phyloP scores from a whole-genome alignment of 2,113 vertebrate species.

The Mustelus asterias region DNA sequence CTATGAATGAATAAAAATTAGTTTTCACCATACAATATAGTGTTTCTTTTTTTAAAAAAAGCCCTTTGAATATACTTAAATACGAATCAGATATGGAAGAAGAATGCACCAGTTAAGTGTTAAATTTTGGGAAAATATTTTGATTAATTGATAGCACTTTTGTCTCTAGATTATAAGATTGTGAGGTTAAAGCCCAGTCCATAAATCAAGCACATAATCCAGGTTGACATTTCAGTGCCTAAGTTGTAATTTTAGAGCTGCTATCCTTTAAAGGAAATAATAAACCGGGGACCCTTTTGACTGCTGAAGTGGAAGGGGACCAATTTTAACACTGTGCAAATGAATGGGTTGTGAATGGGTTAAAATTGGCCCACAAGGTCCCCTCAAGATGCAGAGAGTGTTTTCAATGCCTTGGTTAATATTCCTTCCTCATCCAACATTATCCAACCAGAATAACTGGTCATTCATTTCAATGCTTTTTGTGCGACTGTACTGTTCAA shows the following conservation, averaged over 20 bases:
- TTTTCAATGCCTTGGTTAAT: not conserved
- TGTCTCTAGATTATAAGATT: not conserved
- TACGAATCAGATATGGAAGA: not conserved
- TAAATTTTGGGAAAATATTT: not conserved
- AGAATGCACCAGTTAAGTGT: not conserved
- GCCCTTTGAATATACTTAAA: not conserved
- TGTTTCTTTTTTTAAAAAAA: not conserved
- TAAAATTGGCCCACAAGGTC: not conserved
- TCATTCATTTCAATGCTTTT: not conserved
- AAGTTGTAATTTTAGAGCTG: not conserved
- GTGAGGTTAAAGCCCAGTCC: not conserved
- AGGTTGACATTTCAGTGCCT: not conserved
- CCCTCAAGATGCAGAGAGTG: not conserved
- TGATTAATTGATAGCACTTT: not conserved
- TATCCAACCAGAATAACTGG: not conserved
- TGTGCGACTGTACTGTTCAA: not conserved
- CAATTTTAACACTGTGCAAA: not conserved
- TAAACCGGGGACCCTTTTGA: not conserved
- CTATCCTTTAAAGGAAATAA: not conserved
- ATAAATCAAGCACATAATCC: not conserved
- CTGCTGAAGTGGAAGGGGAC: not conserved
- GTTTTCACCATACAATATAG: not conserved
- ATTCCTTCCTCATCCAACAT: not conserved
- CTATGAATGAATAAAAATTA: too few species aligned
- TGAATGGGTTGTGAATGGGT: not conserved